Percentiles rank a stretch among this genome's conserved stretches.
These are phyloP conservation scores for Erpobdella octoculata DNA, from an alignment of 2,888 invertebrate species.

Conservation along the genomic window DNA sequence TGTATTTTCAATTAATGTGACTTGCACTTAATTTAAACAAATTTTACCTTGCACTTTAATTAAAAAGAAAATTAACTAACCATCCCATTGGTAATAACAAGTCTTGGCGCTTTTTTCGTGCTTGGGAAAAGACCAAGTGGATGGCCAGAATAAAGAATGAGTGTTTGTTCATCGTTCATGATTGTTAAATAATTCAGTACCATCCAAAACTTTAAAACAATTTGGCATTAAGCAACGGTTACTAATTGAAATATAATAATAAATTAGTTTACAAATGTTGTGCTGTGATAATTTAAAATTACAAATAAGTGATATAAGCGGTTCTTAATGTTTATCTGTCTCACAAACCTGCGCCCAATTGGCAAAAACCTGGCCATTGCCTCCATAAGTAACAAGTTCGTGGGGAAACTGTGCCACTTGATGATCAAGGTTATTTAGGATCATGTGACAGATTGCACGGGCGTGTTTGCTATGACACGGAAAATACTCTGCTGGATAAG, in stretches of 20 bases:
- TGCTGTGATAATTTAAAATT: not conserved
- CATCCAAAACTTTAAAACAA: conserved; percentile 55
- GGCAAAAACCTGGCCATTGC: conserved; percentile 61
- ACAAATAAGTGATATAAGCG: too few relatives aligned
- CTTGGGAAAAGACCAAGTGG: conserved; percentile 60
- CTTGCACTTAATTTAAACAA: too few relatives aligned
- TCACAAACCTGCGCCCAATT: conserved; percentile 59
- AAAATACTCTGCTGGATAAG: conserved; percentile 56
- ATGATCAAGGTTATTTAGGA: conserved; percentile 61
- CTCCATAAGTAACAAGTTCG: conserved; percentile 61
- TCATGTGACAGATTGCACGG: conserved; percentile 60
- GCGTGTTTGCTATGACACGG: conserved; percentile 53
- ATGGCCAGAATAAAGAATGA: conserved; percentile 60
- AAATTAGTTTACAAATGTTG: not conserved
- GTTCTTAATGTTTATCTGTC: not conserved
- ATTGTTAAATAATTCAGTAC: conserved; percentile 57
- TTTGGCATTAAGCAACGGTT: not conserved
- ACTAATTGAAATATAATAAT: not conserved
- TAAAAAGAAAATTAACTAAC: conserved; percentile 44
- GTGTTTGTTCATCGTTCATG: conserved; percentile 58
- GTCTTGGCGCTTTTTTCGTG: conserved; percentile 53
- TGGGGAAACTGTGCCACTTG: conserved; percentile 60
- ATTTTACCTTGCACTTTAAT: too few relatives aligned
- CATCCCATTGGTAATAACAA: conserved; percentile 62
- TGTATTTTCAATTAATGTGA: too few relatives aligned